Percentiles rank a stretch among this genome's conserved stretches.
Evolutionary conservation across 2,113 vertebrate genomes (phyloP).

Genomic region (Dasypus novemcinctus): DNA sequence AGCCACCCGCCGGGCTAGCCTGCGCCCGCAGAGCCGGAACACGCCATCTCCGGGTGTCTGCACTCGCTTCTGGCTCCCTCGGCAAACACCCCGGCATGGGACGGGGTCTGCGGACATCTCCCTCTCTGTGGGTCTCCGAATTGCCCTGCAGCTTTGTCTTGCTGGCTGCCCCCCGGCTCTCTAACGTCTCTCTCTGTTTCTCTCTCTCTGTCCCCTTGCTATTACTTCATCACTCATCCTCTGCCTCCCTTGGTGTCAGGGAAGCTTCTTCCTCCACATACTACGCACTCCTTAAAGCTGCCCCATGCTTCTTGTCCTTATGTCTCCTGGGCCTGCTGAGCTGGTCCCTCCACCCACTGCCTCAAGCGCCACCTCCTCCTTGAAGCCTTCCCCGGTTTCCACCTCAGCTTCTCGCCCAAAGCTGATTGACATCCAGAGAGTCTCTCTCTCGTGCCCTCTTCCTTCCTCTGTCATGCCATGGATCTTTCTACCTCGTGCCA

Average conservation of each 20-base stretch:
- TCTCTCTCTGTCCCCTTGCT: neutral
- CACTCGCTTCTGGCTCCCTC: neutral
- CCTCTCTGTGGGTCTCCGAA: neutral
- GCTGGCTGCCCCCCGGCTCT: neutral
- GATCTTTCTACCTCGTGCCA: neutral
- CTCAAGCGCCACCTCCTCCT: neutral
- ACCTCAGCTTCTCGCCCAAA: neutral
- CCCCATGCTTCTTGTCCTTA: too few relatives aligned
- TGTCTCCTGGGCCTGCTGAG: neutral
- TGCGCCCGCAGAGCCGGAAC: neutral
- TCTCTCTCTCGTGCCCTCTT: neutral
- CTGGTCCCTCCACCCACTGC: neutral
- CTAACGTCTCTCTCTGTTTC: neutral
- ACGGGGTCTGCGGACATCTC: accelerated
- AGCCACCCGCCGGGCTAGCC: neutral
- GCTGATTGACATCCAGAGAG: neutral
- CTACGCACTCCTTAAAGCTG: neutral
- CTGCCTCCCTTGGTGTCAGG: neutral
- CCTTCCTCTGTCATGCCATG: neutral
- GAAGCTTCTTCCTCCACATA: neutral
- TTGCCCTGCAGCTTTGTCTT: neutral
- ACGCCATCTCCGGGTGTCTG: neutral
- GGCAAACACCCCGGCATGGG: accelerated
- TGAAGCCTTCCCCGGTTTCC: neutral
- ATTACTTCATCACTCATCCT: too few relatives aligned